phyloP scores from a whole-genome alignment of 2,888 invertebrate species.

The Phengaris alcon region DNA sequence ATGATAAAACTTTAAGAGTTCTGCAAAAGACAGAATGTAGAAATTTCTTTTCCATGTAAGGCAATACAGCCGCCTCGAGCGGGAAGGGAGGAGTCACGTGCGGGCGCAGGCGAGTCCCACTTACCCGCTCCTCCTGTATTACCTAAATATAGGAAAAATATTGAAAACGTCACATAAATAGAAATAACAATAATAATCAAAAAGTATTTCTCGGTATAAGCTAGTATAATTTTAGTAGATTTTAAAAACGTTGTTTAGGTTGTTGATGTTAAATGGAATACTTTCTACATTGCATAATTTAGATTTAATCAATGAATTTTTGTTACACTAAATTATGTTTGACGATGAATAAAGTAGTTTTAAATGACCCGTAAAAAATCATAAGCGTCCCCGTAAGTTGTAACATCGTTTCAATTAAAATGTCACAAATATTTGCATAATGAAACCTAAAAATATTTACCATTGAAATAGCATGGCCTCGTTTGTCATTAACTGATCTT shows the following conservation, averaged over 20 bases:
- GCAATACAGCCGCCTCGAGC: not conserved
- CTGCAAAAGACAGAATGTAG: constrained; percentile 4
- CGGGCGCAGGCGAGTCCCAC: not conserved
- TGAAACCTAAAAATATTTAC: not conserved
- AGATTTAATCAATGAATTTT: too few relatives aligned
- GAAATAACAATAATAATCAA: not conserved
- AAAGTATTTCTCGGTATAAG: too few relatives aligned
- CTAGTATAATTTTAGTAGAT: too few relatives aligned
- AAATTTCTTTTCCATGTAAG: not conserved
- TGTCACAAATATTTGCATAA: not conserved
- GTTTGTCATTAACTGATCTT: not conserved
- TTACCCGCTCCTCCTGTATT: not conserved
- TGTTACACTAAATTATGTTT: too few relatives aligned
- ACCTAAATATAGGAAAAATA: constrained; percentile 12
- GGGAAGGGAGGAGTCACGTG: not conserved
- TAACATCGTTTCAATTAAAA: too few relatives aligned
- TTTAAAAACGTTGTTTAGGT: too few relatives aligned
- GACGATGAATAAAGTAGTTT: too few relatives aligned
- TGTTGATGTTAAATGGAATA: too few relatives aligned
- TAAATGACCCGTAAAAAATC: too few relatives aligned
- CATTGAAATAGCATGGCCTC: not conserved
- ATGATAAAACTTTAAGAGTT: not conserved
- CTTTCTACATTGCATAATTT: too few relatives aligned
- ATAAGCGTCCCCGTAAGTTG: too few relatives aligned
- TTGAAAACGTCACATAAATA: constrained; percentile 4